These are phyloP conservation scores for Cistogaster globosa DNA, from an alignment of 2,888 invertebrate genomes.

Conservation along the genomic window DNA sequence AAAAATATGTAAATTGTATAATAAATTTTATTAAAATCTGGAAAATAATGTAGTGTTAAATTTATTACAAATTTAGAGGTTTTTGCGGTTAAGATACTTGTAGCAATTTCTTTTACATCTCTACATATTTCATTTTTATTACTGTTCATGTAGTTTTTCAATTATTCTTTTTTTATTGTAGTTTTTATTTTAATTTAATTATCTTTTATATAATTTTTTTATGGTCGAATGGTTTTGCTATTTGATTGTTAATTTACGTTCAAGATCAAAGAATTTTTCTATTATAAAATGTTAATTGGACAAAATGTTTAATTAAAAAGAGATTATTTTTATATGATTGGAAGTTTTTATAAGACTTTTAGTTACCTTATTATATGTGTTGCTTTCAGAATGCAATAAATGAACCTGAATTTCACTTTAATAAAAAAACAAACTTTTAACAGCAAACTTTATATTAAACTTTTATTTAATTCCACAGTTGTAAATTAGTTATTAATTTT, in stretches of 20 bases:
- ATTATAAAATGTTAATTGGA: too few relatives aligned
- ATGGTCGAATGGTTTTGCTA: background rate
- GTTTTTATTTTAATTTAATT: background rate
- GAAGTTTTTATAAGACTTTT: too few relatives aligned
- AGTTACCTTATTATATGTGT: too few relatives aligned
- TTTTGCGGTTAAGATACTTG: slow-evolving; percentile 50
- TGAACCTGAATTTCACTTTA: too few relatives aligned
- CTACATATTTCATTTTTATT: background rate
- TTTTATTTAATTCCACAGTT: too few relatives aligned
- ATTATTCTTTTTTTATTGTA: background rate
- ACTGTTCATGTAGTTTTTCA: background rate
- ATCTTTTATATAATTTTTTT: background rate
- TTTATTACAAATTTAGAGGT: slow-evolving; percentile 52
- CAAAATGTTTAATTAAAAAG: too few relatives aligned
- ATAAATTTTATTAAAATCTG: slow-evolving; percentile 61
- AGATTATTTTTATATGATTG: too few relatives aligned
- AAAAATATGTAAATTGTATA: slow-evolving; percentile 54
- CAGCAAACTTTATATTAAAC: background rate
- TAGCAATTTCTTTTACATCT: background rate
- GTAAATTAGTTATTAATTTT: background rate
- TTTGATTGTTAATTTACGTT: too few relatives aligned
- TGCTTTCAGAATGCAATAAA: too few relatives aligned
- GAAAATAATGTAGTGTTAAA: slow-evolving; percentile 62
- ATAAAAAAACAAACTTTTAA: background rate
- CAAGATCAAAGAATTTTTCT: too few relatives aligned